phyloP scores from a whole-genome alignment of 2,797 vertebrate genomes.

The Esox lucius region DNA sequence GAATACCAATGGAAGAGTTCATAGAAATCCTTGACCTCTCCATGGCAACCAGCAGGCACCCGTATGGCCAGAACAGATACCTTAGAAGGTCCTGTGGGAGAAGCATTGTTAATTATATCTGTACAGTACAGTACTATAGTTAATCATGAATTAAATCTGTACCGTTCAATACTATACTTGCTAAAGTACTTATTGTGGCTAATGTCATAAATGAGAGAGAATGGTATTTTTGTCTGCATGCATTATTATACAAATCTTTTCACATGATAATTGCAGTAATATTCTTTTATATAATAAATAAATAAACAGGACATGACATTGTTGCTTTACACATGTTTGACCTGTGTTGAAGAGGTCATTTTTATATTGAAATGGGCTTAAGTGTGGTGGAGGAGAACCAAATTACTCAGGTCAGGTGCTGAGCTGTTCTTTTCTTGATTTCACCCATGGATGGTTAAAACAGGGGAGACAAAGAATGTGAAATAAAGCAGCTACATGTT shows the following conservation, averaged over 20 bases:
- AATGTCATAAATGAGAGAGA: too few species aligned
- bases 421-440: conserved; percentile 50
- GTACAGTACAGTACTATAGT: background rate
- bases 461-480: conserved; percentile 30
- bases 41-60: conserved; percentile 60
- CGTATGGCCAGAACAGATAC: conserved; percentile 57
- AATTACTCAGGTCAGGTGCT: conserved; percentile 31
- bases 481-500: conserved; percentile 31
- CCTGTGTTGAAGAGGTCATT: conserved; percentile 44
- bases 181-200: too few species aligned
- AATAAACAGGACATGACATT: too few species aligned
- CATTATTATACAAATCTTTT: too few species aligned
- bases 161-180: too few species aligned
- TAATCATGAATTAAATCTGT: too few species aligned
- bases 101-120: conserved; percentile 34
- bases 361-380: conserved; percentile 2
- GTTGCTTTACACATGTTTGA: too few species aligned
- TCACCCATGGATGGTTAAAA: conserved; percentile 23
- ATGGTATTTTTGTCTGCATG: too few species aligned
- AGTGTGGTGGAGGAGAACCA: background rate
- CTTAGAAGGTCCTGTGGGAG: conserved; percentile 55
- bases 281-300: too few species aligned
- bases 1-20: conserved; percentile 13
- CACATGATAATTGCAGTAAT: too few species aligned
- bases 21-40: conserved; percentile 26